phyloP scores from a whole-genome alignment of 1,140 invertebrate species.

The Nebria ingens region DNA sequence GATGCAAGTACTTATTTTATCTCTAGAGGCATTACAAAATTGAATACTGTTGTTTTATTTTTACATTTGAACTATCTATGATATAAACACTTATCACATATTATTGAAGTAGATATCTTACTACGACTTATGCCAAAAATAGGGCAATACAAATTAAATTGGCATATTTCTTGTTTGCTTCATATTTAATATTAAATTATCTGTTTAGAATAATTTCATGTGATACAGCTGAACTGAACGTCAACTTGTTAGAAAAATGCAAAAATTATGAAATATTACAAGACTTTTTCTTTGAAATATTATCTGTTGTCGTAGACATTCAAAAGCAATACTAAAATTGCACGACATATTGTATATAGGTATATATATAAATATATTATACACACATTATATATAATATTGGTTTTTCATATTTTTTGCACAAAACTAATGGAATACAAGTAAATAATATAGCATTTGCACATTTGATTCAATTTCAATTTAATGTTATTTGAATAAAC shows the following conservation, averaged over 20 bases:
- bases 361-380: too few relatives aligned
- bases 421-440: neutral
- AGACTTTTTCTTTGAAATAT: too few relatives aligned
- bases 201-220: neutral
- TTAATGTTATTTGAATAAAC: too few relatives aligned
- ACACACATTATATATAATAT: neutral
- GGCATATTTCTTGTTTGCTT: too few relatives aligned
- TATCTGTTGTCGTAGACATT: too few relatives aligned
- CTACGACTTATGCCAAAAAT: constrained; percentile 2
- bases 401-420: neutral
- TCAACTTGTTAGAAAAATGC: neutral
- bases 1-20: constrained; percentile 6
- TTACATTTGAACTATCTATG: constrained; percentile 9
- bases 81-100: constrained; percentile 9
- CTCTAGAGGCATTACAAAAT: constrained; percentile 9
- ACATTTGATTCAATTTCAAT: too few relatives aligned
- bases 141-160: too few relatives aligned
- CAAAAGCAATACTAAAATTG: too few relatives aligned
- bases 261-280: constrained; percentile 3
- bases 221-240: too few relatives aligned
- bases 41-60: constrained; percentile 8
- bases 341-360: too few relatives aligned
- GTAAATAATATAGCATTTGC: too few relatives aligned
- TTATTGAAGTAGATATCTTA: constrained; percentile 7
- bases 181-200: neutral